Base-by-base conservation (phyloP, 2,797 vertebrate genomes). In the Melanotaenia pygmaea region DNA sequence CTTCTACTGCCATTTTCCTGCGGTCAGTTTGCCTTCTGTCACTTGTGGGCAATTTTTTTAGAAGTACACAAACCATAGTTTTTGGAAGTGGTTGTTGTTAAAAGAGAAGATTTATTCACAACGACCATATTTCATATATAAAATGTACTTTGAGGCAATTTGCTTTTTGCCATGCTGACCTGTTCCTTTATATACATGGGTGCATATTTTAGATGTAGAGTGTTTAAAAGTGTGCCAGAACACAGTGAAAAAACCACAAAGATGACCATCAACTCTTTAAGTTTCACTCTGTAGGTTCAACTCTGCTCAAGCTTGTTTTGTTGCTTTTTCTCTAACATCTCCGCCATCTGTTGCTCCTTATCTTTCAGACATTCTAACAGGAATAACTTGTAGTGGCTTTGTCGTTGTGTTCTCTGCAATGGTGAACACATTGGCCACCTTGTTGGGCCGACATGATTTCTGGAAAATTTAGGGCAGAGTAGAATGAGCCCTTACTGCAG, bases 271-370 rank as follows among this genome's bases (percentile, higher is more conserved):
- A n/a, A 14, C 51, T 56, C 54, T 56, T 28, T 20, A 8, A 12
- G 35, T 76, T 13, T 26, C 26, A 34, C 14, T 37, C 32, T 26
- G 18, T 50, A 13, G 40, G 37, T 45, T 77, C 58, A 81, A 56
- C 63, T 54, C 37, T 66, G 38, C 43, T 45, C 45, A 54, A 24
- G 58, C 57, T 67, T 67, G 61, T 56, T 51, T 74, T 76, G 67
- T 79, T 9, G 4, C 35, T 22, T 14, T 79, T 82, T 86, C 81
- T 28, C 16, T 50, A 6, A 2, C 11, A 88, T 88, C 74, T 82
- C 47, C 35, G 8, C 5, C 40, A 45, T 68, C 53, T 20, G 61
- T 24, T 5, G 38, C 54, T 54, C 57, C 60, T 77, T 77, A 84
- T 87, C 77, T 70, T 40, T 13, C 51, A 45, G 10, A 38, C 28